Conservation (phyloP, 2,113 vertebrate genomes). For the Motacilla alba region DNA sequence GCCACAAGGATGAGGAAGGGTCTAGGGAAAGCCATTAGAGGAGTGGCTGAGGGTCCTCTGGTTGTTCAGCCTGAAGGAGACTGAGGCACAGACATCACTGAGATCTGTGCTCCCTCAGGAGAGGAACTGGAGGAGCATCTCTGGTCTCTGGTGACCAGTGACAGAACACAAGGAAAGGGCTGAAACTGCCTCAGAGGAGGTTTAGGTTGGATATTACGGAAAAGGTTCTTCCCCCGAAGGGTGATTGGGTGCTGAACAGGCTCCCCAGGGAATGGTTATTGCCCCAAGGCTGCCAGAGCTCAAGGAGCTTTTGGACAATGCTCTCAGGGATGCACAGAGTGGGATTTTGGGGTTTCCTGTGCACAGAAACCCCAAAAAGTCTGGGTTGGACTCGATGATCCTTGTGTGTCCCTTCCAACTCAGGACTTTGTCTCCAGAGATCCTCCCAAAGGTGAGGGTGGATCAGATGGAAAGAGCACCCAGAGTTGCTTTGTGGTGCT, state of each 20-base stretch:
- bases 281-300: background rate
- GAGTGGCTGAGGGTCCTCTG: background rate
- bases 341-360: background rate
- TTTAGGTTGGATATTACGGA: background rate
- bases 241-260: background rate
- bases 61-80: background rate
- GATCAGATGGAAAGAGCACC: background rate
- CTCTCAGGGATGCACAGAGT: background rate
- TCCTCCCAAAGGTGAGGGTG: background rate
- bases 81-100: rapidly evolving
- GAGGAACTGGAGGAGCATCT: background rate
- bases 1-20: background rate
- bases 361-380: background rate
- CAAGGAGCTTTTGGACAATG: rapidly evolving
- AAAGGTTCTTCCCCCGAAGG: background rate
- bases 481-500: too few species aligned
- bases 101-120: background rate
- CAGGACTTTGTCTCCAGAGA: background rate
- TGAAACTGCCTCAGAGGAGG: too few species aligned
- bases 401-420: background rate
- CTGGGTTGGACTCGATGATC: rapidly evolving
- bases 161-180: background rate
- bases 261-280: rapidly evolving
- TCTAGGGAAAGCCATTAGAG: background rate
- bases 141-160: too few species aligned